Evolutionary conservation across 92 coral and sea anemone genomes (phyloP).

Genomic region (Parazoanthus darwini): DNA sequence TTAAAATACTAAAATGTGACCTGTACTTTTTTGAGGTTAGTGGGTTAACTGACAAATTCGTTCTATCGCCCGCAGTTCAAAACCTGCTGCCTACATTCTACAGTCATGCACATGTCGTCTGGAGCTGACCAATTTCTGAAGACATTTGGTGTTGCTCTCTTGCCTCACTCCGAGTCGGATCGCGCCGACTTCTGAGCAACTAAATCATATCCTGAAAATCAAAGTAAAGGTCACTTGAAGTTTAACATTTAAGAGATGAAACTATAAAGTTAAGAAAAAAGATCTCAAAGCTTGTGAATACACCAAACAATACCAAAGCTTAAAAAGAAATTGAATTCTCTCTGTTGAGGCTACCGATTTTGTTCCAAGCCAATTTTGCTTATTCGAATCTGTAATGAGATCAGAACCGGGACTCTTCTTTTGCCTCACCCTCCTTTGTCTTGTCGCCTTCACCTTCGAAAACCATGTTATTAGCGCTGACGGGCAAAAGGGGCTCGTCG

Average conservation of each 20-base stretch:
- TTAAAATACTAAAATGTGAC: no score
- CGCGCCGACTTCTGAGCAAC: slow-evolving; percentile 9
- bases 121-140: neutral
- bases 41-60: neutral
- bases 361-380: neutral
- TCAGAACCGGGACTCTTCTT: neutral
- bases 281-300: neutral
- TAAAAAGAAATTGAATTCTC: no score
- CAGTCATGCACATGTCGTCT: neutral
- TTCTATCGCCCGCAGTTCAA: neutral
- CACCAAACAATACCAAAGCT: no score
- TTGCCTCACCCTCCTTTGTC: slow-evolving; percentile 22
- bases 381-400: neutral
- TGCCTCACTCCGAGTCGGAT: slow-evolving; percentile 19
- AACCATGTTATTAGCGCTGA: neutral
- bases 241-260: no score
- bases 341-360: neutral
- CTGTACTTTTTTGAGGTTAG: neutral
- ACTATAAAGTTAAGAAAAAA: neutral
- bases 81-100: neutral
- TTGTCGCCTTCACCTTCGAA: neutral
- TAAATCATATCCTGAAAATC: slow-evolving; percentile 13
- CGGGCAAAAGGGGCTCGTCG: slow-evolving; percentile 5
- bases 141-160: neutral
- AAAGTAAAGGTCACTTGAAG: slow-evolving; percentile 7